Evolutionary conservation across 2,888 invertebrate genomes (phyloP).

Genomic region (Rhamphomyia laevipes): DNA sequence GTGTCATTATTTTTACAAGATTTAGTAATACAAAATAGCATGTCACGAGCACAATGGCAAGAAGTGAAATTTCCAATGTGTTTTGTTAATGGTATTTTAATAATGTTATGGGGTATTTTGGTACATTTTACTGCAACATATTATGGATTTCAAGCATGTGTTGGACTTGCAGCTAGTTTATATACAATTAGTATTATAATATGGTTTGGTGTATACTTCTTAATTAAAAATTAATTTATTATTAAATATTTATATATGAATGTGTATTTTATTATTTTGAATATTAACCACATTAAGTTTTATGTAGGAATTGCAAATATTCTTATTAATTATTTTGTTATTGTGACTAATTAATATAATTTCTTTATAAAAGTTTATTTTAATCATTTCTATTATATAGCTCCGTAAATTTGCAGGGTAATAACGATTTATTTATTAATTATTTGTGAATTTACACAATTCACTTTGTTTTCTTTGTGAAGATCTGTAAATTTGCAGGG

Average conservation of each 20-base stretch:
- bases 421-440: no score
- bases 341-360: no score
- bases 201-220: constrained; percentile 21
- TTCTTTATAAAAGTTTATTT: no score
- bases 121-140: constrained; percentile 32
- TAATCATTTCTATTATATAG: no score
- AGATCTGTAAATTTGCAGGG: no score
- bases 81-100: constrained; percentile 32
- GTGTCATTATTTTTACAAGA: constrained; percentile 35
- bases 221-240: neutral
- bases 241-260: neutral
- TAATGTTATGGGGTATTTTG: constrained; percentile 31
- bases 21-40: constrained; percentile 32
- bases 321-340: no score
- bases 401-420: no score
- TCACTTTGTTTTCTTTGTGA: no score
- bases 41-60: constrained; percentile 33
- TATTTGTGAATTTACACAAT: no score
- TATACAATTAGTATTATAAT: constrained; percentile 28
- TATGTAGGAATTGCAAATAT: no score
- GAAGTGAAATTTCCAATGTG: constrained; percentile 32
- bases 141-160: constrained; percentile 33
- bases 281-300: constrained; percentile 5
- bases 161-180: constrained; percentile 27
- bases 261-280: constrained; percentile 3